Percentiles rank a stretch among this genome's conserved stretches.
Evolutionary conservation across 2,797 vertebrate genomes (phyloP).

Genomic region (Melopsittacus undulatus): DNA sequence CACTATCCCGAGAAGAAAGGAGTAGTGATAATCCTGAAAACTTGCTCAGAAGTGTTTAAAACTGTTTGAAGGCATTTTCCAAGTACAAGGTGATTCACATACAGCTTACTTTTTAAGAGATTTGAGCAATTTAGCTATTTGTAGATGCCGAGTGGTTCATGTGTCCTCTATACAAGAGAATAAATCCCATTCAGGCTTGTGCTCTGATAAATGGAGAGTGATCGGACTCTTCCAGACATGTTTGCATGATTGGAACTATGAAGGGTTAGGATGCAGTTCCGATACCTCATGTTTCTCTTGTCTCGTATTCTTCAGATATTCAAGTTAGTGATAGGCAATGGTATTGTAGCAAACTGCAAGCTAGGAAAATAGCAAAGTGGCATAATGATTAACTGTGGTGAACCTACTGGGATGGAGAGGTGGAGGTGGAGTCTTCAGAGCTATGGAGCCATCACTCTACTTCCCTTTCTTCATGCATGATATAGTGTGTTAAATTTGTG

Average conservation of each 20-base stretch:
- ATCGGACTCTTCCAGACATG: accelerated
- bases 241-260: background rate
- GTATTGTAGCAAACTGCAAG: background rate
- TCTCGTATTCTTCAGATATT: background rate
- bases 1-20: background rate
- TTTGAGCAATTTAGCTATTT: background rate
- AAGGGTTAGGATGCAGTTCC: background rate
- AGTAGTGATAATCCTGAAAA: background rate
- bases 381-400: background rate
- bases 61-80: background rate
- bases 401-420: background rate
- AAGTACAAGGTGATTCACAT: background rate
- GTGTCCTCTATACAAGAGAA: background rate
- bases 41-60: conserved; percentile 12
- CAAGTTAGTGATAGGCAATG: background rate
- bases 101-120: background rate
- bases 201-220: background rate
- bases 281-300: background rate
- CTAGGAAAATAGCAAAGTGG: background rate
- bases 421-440: background rate
- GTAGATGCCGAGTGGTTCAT: background rate
- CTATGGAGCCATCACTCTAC: background rate
- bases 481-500: background rate
- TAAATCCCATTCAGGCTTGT: background rate
- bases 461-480: background rate